Conservation (phyloP, 2,797 vertebrate genomes). For the Gymnodraco acuticeps region DNA sequence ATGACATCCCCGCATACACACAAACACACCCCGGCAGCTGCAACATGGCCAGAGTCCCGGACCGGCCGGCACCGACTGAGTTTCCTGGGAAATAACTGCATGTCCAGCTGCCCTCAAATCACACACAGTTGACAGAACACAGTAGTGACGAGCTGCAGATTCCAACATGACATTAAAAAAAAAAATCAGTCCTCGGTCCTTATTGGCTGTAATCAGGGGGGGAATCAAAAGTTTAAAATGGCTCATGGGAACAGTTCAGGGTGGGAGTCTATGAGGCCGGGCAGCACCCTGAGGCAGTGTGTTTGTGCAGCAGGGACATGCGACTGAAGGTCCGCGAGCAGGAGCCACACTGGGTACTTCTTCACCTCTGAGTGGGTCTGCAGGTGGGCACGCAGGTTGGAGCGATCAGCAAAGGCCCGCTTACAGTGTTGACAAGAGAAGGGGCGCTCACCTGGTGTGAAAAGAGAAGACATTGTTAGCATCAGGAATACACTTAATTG, state of each 20-base stretch:
- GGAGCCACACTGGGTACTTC: constrained; percentile 95
- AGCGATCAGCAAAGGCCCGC: constrained; percentile 96
- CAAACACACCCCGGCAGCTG: constrained; percentile 84
- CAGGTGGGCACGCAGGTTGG: constrained; percentile 96
- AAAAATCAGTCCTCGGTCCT: constrained; percentile 29
- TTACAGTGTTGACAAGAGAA: constrained; percentile 92
- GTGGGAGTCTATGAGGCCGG: constrained; percentile 72
- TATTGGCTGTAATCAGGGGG: constrained; percentile 1
- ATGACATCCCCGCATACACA: constrained; percentile 77
- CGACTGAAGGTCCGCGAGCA: constrained; percentile 98
- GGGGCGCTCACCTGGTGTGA: constrained; percentile 82
- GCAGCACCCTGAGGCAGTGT: constrained; percentile 91
- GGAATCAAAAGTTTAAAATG: constrained; percentile 13
- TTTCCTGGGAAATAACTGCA: constrained; percentile 84
- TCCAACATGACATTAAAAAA: constrained; percentile 18
- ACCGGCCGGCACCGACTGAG: constrained; percentile 84
- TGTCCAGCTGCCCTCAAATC: constrained; percentile 75
- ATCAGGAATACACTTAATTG: constrained; percentile 22
- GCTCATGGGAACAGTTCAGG: constrained; percentile 21
- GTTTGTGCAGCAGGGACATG: constrained; percentile 98
- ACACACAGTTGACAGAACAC: constrained; percentile 42
- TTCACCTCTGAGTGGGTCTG: constrained; percentile 99
- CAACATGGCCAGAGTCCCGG: constrained; percentile 81
- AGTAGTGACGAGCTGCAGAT: constrained; percentile 26
- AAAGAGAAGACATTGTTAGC: constrained; percentile 9